phyloP scores from a whole-genome alignment of 2,113 vertebrate species.

The Pseudorectes ferrugineus region DNA sequence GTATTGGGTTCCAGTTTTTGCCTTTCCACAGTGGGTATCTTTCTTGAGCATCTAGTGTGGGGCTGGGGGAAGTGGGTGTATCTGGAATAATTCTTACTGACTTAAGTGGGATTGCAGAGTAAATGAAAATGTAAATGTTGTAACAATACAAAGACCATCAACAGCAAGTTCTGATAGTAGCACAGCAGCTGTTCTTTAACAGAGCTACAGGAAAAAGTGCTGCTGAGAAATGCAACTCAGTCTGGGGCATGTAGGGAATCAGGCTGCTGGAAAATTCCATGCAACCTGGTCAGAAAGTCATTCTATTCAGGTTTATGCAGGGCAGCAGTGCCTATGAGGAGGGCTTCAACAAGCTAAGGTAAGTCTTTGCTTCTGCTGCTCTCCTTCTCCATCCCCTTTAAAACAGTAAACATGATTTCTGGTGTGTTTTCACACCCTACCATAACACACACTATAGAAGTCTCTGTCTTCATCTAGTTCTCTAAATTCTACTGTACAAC shows the following conservation, averaged over 20 bases:
- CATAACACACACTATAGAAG: fast-evolving
- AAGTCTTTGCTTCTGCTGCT: neutral
- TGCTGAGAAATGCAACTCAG: neutral
- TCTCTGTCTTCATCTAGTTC: neutral
- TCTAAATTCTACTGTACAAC: neutral
- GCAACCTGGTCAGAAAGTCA: neutral
- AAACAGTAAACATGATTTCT: neutral
- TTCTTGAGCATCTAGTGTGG: neutral
- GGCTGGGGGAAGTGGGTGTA: neutral
- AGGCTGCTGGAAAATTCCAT: neutral
- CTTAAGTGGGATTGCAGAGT: neutral
- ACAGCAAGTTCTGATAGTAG: neutral
- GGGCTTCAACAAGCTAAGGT: fast-evolving
- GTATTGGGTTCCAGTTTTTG: neutral
- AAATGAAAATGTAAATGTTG: neutral
- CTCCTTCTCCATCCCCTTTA: neutral
- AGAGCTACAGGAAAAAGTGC: neutral
- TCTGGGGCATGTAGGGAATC: neutral
- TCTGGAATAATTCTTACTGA: neutral
- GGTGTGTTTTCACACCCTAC: neutral
- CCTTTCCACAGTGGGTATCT: neutral
- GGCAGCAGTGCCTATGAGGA: neutral
- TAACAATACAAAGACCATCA: neutral
- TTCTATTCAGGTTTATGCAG: neutral
- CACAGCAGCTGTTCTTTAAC: neutral